Conservation (phyloP, 2,888 invertebrate species). For the Xestia rhomboidea region DNA sequence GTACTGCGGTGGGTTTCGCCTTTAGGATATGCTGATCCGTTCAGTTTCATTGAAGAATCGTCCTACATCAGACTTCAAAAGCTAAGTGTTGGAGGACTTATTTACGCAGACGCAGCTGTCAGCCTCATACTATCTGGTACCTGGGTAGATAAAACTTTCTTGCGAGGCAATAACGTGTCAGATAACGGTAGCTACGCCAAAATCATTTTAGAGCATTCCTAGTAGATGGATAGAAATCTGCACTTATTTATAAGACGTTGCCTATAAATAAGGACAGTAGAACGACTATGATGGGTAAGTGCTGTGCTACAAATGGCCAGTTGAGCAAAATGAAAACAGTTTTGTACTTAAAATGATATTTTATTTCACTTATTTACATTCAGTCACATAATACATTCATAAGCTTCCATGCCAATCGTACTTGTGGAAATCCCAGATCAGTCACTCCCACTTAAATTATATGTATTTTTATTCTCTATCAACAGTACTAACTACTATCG, state of each 20-base stretch:
- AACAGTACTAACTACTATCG: slow-evolving; percentile 73
- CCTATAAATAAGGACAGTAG: neutral
- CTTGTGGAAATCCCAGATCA: slow-evolving; percentile 73
- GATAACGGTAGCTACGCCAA: slow-evolving; percentile 17
- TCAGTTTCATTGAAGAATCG: no score
- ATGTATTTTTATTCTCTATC: slow-evolving; percentile 74
- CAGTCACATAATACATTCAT: slow-evolving; percentile 74
- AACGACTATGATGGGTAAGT: neutral
- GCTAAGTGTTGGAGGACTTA: neutral
- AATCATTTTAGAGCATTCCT: neutral
- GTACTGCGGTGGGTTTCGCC: no score
- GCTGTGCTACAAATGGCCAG: neutral
- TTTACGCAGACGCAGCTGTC: neutral
- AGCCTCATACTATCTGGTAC: neutral
- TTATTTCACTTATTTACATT: slow-evolving; percentile 88
- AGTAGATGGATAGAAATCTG: neutral
- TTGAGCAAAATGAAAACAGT: slow-evolving; percentile 32
- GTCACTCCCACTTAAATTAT: slow-evolving; percentile 78
- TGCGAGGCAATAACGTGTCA: slow-evolving; percentile 25
- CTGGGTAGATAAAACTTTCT: slow-evolving; percentile 18
- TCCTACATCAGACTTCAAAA: no score
- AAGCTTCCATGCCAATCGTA: slow-evolving; percentile 75
- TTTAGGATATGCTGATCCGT: no score
- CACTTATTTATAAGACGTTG: neutral
- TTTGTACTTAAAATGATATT: slow-evolving; percentile 84